Conservation (phyloP, 2,888 invertebrate species). For the Tenodera sinensis region DNA sequence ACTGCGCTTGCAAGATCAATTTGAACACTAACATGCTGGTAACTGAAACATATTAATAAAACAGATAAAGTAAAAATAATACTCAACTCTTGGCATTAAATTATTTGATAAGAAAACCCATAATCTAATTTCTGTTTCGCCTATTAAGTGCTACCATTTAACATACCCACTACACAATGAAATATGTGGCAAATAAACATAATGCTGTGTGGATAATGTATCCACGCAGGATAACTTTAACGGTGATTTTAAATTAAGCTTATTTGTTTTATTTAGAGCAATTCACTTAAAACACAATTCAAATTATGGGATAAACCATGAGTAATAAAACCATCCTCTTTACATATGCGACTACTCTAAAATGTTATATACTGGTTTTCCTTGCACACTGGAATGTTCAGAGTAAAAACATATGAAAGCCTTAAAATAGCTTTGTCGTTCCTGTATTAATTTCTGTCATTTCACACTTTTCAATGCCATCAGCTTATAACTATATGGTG, state of each 20-base stretch:
- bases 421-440: neutral
- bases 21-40: constrained; percentile 5
- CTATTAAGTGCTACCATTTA: neutral
- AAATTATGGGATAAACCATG: neutral
- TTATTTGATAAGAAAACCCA: constrained; percentile 3
- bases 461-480: neutral
- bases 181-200: neutral
- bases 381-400: neutral
- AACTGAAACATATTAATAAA: neutral
- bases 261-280: neutral
- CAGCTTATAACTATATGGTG: neutral
- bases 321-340: neutral
- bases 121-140: neutral
- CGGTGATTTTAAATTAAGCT: neutral
- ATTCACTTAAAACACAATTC: neutral
- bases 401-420: neutral
- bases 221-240: neutral
- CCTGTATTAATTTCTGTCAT: neutral
- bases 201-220: neutral
- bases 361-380: neutral
- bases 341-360: neutral
- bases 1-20: neutral
- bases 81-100: constrained; percentile 6
- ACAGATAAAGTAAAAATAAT: neutral
- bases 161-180: neutral